Percentiles rank a stretch among this genome's conserved stretches.
These are phyloP conservation scores for Boloria euphrosyne DNA, from an alignment of 2,888 invertebrate species.

Conservation along the genomic window DNA sequence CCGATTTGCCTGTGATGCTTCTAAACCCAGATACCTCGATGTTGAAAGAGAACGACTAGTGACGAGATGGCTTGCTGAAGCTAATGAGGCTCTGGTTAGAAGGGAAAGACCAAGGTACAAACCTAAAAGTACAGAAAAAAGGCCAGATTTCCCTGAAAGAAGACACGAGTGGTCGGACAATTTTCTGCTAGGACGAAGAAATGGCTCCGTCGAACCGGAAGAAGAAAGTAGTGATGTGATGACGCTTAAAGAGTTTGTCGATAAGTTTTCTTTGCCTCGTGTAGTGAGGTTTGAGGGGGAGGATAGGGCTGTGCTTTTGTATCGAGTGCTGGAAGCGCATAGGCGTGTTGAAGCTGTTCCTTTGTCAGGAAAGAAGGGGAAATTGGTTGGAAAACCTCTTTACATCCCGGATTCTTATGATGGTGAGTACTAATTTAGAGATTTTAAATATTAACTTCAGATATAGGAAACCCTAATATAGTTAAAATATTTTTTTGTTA, in stretches of 20 bases:
- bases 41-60: slow-evolving; percentile 76
- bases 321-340: slow-evolving; percentile 84
- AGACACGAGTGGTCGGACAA: slow-evolving; percentile 76
- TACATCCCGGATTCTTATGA: slow-evolving; percentile 86
- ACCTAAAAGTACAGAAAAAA: slow-evolving; percentile 73
- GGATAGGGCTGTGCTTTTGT: slow-evolving; percentile 83
- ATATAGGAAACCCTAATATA: no score
- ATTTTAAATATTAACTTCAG: no score
- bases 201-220: slow-evolving; percentile 72
- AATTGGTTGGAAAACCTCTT: slow-evolving; percentile 81
- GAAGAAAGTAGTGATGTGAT: slow-evolving; percentile 76
- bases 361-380: slow-evolving; percentile 80
- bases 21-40: slow-evolving; percentile 75
- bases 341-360: slow-evolving; percentile 85
- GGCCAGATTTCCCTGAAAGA: slow-evolving; percentile 72
- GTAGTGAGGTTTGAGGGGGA: slow-evolving; percentile 82
- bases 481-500: no score
- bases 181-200: slow-evolving; percentile 67
- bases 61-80: slow-evolving; percentile 78
- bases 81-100: slow-evolving; percentile 74
- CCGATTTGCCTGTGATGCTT: slow-evolving; percentile 77
- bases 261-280: slow-evolving; percentile 83
- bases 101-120: slow-evolving; percentile 74
- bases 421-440: slow-evolving; percentile 70
- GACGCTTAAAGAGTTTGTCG: slow-evolving; percentile 82